Percentiles rank a stretch among this genome's conserved stretches.
These are phyloP conservation scores for Pelecanoides urinatrix DNA, from an alignment of 2,113 vertebrate genomes.

Conservation along the genomic window DNA sequence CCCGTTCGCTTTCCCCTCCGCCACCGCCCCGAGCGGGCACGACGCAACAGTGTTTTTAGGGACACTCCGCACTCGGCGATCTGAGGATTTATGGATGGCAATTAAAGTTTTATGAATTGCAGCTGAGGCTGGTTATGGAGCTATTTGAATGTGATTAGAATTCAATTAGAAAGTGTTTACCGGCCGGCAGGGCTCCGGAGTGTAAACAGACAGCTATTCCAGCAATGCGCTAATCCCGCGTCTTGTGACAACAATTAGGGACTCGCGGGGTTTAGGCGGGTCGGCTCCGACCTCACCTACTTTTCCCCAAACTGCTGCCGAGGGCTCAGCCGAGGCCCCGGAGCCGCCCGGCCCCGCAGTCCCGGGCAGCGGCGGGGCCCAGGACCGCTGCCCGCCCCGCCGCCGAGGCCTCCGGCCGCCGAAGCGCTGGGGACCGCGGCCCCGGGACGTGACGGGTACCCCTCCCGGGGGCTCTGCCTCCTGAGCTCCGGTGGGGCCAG, in stretches of 20 bases:
- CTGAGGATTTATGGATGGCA: slow-evolving; percentile 82
- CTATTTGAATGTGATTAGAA: slow-evolving; percentile 98
- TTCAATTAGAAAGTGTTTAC: slow-evolving; percentile 99
- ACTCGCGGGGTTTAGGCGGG: slow-evolving; percentile 78
- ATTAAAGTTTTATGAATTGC: slow-evolving; percentile 93
- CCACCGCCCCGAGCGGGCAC: not conserved
- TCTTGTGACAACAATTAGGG: slow-evolving; percentile 99
- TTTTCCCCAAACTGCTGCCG: slow-evolving; percentile 63
- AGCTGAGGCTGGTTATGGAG: slow-evolving; percentile 83
- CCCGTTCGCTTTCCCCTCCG: not conserved
- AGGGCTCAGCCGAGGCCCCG: not conserved
- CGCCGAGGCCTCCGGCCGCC: not conserved
- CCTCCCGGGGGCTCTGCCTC: not conserved
- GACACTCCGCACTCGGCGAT: slow-evolving; percentile 53
- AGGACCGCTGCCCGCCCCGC: accelerated
- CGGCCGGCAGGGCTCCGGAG: slow-evolving; percentile 80
- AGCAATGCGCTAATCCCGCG: slow-evolving; percentile 98
- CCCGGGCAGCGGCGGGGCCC: not conserved
- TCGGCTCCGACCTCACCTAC: slow-evolving; percentile 80
- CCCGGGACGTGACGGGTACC: too few relatives aligned
- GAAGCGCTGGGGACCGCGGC: not conserved
- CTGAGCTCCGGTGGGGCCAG: not conserved
- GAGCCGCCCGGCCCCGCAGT: not conserved
- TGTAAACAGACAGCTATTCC: slow-evolving; percentile 98
- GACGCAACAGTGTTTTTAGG: slow-evolving; percentile 39